phyloP scores from a whole-genome alignment of 2,113 vertebrate species.

The Grammomys dolichurus region DNA sequence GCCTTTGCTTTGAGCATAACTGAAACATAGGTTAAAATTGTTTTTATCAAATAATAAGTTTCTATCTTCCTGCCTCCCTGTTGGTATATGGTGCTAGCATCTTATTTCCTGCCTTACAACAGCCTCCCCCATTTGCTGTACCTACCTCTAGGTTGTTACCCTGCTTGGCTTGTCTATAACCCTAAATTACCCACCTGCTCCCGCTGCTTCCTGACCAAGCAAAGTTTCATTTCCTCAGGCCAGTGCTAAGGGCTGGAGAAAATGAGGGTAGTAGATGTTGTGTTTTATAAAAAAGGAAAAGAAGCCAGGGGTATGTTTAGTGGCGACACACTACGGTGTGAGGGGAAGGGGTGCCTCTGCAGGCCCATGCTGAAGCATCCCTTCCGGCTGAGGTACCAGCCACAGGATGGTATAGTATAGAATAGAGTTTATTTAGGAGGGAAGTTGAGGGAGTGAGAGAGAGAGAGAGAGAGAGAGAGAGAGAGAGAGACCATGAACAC shows the following conservation, averaged over 20 bases:
- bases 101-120: neutral
- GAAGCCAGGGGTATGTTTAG: too few species aligned
- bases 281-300: too few species aligned
- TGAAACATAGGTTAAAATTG: neutral
- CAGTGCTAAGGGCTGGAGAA: neutral
- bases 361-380: too few species aligned
- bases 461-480: too few species aligned
- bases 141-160: neutral
- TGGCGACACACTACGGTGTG: too few species aligned
- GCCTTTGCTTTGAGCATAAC: neutral
- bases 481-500: too few species aligned
- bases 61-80: neutral
- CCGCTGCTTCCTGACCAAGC: conserved; percentile 6
- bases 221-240: conserved; percentile 7
- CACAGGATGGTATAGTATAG: too few species aligned
- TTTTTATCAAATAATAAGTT: neutral
- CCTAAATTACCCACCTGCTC: neutral
- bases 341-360: too few species aligned
- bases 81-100: neutral
- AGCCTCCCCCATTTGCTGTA: neutral
- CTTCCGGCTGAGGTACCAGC: too few species aligned
- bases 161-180: neutral
- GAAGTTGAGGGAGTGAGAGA: too few species aligned
- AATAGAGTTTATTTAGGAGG: too few species aligned
- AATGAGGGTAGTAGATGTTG: too few species aligned